phyloP scores from a whole-genome alignment of 2,113 vertebrate genomes.

The Archilochus colubris region DNA sequence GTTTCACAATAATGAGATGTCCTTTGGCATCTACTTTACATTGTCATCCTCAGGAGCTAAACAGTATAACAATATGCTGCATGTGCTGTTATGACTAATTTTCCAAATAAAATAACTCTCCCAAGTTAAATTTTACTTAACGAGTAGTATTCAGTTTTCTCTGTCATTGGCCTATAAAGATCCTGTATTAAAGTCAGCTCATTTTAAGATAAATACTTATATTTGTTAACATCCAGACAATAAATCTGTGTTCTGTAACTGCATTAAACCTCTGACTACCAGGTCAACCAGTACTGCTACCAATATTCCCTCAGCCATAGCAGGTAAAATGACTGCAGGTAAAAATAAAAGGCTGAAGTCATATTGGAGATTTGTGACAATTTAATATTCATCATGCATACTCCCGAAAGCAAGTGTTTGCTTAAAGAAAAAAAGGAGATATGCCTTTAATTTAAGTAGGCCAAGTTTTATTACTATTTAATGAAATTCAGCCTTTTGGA shows the following conservation, averaged over 20 bases:
- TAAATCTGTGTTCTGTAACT: not conserved
- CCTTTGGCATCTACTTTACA: not conserved
- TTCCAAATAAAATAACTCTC: not conserved
- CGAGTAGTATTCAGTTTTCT: not conserved
- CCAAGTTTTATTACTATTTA: conserved; percentile 42
- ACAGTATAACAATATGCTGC: not conserved
- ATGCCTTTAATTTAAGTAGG: conserved; percentile 44
- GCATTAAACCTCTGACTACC: not conserved
- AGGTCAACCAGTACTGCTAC: not conserved
- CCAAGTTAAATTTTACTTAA: not conserved
- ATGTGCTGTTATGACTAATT: not conserved
- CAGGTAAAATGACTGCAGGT: not conserved
- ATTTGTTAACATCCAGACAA: not conserved
- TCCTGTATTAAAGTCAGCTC: not conserved
- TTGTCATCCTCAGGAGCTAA: not conserved
- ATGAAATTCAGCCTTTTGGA: conserved; percentile 45
- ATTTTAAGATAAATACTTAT: not conserved
- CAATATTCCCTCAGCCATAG: not conserved
- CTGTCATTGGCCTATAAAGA: not conserved
- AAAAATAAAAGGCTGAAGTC: not conserved
- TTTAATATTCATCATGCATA: not conserved
- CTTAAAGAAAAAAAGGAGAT: not conserved
- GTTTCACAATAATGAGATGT: not conserved
- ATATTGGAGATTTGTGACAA: not conserved
- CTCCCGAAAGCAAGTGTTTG: not conserved